Evolutionary conservation across 2,113 vertebrate species (phyloP), one percentile per base, ranked within the genome.

Genomic region (Rostratula benghalensis): DNA sequence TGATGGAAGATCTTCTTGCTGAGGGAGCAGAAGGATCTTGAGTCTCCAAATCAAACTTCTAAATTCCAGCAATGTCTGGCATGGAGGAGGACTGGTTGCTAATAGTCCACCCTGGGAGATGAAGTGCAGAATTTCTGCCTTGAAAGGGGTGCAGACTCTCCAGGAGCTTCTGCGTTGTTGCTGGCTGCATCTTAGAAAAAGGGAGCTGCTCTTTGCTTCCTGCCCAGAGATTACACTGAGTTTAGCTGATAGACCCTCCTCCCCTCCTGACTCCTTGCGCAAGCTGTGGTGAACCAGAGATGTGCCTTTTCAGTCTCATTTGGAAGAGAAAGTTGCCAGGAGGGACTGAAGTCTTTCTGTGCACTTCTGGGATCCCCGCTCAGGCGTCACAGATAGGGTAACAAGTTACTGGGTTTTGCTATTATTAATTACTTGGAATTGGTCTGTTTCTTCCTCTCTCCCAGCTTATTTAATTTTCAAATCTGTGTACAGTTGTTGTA

Each of bases 81-180:
- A 21, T 37, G 41, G 59, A 89, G 13, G 27, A 87, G 61, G 61
- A 57, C n/a, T 61, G 50, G 11, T n/a, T 76, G 57, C 45, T 71
- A 19, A 43, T 5, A 69, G 30, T 30, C 20, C 12, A 30, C 23
- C n/a, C 16, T 37, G 37, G 87, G 74, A 82, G 31, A 65, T n/a
- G 33, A 73, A 69, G 61, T 37, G 27, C 14, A 51, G 57, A 59
- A 68, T 88, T 77, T 73, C 46, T 88, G 46, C 54, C 67, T 27
- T 6, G 19, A 70, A 56, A 22, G 21, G 33, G 48, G 43, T 39
- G 60, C 71, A 64, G 30, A 23, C 28, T 30, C 64, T 74, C 37
- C 19, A 33, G 46, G 13, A 63, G 30, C 39, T 83, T 63, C 54
- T 75, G 60, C 0, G 0, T 21, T 0, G 0, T 30, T 61, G 37